phyloP scores from a whole-genome alignment of 2,113 vertebrate species.

The Campylomormyrus tamandua region DNA sequence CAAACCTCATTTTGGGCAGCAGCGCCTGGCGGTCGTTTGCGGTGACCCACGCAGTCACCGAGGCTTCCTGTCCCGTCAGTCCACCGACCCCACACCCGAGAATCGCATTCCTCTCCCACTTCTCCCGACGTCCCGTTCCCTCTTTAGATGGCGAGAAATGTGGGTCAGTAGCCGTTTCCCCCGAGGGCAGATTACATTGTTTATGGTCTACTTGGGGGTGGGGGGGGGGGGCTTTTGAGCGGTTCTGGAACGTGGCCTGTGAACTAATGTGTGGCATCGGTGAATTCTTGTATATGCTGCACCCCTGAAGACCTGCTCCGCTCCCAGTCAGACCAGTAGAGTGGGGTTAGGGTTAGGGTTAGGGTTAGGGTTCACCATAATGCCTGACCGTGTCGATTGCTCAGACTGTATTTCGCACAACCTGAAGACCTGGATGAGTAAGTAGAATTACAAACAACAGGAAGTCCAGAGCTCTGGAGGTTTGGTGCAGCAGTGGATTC shows the following conservation, averaged over 20 bases:
- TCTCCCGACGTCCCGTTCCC: background rate
- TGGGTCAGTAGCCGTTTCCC: slow-evolving; percentile 35
- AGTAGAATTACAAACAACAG: background rate
- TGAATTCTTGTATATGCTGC: background rate
- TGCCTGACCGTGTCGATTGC: background rate
- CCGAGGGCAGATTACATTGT: background rate
- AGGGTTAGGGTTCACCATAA: background rate
- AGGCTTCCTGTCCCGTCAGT: background rate
- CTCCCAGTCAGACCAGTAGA: background rate
- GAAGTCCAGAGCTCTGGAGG: background rate
- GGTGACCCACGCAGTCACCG: background rate
- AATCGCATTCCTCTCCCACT: background rate
- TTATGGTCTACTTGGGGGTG: background rate
- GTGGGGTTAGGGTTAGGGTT: no score
- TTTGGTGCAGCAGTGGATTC: background rate
- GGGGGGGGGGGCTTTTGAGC: background rate
- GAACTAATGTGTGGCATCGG: background rate
- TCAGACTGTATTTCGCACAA: background rate
- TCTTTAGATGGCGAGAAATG: slow-evolving; percentile 30
- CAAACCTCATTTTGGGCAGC: background rate
- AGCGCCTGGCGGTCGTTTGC: background rate
- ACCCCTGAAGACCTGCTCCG: background rate
- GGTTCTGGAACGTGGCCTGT: background rate
- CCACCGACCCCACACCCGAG: background rate
- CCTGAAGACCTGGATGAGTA: background rate